Conservation (phyloP, 2,113 vertebrate genomes). For the Notiomystis cincta region DNA sequence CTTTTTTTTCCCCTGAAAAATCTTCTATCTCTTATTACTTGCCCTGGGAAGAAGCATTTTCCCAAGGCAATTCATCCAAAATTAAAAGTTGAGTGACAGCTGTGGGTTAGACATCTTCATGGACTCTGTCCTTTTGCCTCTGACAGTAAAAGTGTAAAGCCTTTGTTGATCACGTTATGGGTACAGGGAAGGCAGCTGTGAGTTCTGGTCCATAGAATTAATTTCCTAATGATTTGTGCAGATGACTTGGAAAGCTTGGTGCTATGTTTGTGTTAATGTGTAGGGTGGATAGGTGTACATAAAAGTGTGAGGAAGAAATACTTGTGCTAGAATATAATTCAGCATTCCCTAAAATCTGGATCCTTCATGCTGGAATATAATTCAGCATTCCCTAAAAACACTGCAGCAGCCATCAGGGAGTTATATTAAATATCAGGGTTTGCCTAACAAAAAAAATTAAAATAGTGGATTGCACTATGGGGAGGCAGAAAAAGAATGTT, state of each 20-base stretch:
- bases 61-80: background rate
- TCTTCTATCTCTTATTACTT: background rate
- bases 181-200: background rate
- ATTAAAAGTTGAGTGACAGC: background rate
- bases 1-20: background rate
- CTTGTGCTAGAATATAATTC: background rate
- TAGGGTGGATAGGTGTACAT: background rate
- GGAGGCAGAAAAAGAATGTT: background rate
- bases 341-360: background rate
- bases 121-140: background rate
- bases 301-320: accelerated
- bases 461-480: background rate
- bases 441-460: background rate
- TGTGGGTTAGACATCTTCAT: background rate
- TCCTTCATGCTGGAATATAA: background rate
- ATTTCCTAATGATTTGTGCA: background rate
- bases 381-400: background rate
- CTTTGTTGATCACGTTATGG: background rate
- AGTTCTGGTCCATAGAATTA: background rate
- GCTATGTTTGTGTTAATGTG: background rate
- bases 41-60: background rate
- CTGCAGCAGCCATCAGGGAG: background rate
- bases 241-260: background rate
- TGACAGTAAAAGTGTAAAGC: background rate
- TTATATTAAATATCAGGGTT: background rate